Base-by-base conservation (phyloP, 2,113 vertebrate genomes). In the Thamnophis sirtalis region DNA sequence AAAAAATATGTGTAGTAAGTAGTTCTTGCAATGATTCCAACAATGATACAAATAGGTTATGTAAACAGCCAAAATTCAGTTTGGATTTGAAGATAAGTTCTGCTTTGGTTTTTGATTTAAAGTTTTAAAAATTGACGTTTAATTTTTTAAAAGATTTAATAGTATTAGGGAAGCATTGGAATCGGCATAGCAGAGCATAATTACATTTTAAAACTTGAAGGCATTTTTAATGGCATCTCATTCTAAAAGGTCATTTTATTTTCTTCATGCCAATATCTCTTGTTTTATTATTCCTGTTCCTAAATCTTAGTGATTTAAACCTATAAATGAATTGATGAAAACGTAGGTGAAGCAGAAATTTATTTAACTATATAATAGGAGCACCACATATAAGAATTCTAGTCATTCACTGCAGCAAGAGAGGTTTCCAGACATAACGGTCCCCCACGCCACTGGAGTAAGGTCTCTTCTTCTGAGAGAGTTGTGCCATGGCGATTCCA, bases 251-350 rank as follows among this genome's bases (percentile, higher is more conserved):
- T 53, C 68, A 89, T 91, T 63, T 13, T 60, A 48, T 0, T 92
- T 92, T 38, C 60, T 91, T 93, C 89, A 50, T 63, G 38, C 89
- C 8, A 5, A 0, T 92, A 93, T 92, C 55, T 91, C 26, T 28
- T 73, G 17, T 93, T 94, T 93, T 86, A 87, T 91, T 92, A 21
- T 92, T 94, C 1, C 86, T 73, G 38, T 91, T 92, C 51, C 8
- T 93, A 63, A 60, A 43, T 68, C 90, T 96, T 68, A 84, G 26
- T 86, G 24, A 43, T 56, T 0, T 94, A 92, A 85, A 93, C 73
- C 60, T 84, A 94, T 38, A 87, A 92, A 38, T 84, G 85, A 93
- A 56, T 73, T 91, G 92, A 93, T 90, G 73, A 89, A 93, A 92
- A 87, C 48, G 28, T 85, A 90, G 92, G 26, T 95, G 80, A 91